These are phyloP conservation scores for Drosophila percnosoma DNA, from an alignment of 2,888 invertebrate species.

Conservation along the genomic window DNA sequence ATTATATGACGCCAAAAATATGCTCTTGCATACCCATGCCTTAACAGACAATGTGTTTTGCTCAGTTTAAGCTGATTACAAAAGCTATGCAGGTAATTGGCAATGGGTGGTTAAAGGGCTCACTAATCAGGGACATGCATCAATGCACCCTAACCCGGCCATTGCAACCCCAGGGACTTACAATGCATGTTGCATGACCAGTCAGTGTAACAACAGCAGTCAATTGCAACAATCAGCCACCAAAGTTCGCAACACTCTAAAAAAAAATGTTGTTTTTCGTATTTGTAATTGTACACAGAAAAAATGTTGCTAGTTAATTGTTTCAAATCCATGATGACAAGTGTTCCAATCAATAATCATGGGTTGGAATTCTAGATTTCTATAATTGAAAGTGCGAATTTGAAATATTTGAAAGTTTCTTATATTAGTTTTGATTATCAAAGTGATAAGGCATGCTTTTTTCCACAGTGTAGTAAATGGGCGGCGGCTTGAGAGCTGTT, in stretches of 20 bases:
- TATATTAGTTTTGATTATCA: background rate
- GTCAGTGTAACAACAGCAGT: conserved; percentile 11
- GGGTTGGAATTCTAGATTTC: background rate
- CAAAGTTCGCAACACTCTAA: conserved; percentile 1
- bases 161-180: conserved; percentile 8
- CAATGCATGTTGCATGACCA: conserved; percentile 31
- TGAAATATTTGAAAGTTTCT: background rate
- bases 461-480: background rate
- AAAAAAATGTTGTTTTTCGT: background rate
- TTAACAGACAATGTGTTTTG: conserved; percentile 3
- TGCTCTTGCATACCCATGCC: background rate
- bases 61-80: conserved; percentile 16
- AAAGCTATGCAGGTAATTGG: conserved; percentile 29
- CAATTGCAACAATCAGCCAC: conserved; percentile 13
- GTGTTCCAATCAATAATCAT: background rate
- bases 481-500: conserved; percentile 1
- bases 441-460: background rate
- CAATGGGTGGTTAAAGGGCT: conserved; percentile 10
- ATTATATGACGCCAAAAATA: background rate
- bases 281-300: background rate
- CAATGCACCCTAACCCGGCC: conserved; percentile 26
- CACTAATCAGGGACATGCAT: conserved; percentile 47
- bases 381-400: background rate
- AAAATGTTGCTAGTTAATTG: background rate
- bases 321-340: background rate